A percentile compares a stretch with the other conserved stretches of the same genome.
Conservation (phyloP, 2,113 vertebrate genomes). For the Pagrus major region DNA sequence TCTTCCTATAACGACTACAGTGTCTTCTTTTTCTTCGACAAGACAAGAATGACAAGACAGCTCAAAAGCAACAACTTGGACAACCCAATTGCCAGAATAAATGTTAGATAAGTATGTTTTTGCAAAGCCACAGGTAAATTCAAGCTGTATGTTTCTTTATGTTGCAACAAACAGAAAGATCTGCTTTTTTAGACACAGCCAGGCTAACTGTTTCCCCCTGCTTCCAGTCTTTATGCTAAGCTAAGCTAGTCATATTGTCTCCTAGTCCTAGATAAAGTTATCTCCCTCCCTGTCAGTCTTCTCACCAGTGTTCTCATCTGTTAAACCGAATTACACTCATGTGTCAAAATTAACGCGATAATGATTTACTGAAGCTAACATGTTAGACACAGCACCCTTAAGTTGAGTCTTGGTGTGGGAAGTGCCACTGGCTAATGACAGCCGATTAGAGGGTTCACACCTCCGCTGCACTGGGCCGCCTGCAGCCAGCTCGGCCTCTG, state of each 20-base stretch:
- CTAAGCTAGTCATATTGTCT: neutral
- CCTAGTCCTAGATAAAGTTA: neutral
- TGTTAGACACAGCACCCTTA: constrained; percentile 29
- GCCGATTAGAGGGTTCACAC: constrained; percentile 67
- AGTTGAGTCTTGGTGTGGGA: constrained; percentile 47
- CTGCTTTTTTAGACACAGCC: neutral
- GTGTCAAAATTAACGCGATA: constrained; percentile 42
- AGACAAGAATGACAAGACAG: no score
- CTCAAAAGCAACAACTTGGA: no score
- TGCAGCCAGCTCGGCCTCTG: constrained; percentile 25
- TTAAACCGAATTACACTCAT: constrained; percentile 30
- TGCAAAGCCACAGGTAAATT: no score
- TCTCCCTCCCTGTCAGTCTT: neutral
- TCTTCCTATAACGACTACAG: neutral
- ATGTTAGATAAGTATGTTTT: no score
- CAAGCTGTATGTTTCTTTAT: no score
- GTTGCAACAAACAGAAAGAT: neutral
- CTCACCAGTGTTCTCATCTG: constrained; percentile 10
- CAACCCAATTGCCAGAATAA: no score
- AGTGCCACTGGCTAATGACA: constrained; percentile 60
- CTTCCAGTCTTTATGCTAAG: neutral
- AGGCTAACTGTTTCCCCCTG: neutral
- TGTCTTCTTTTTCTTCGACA: neutral
- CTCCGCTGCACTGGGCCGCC: constrained; percentile 37
- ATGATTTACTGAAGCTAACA: constrained; percentile 58